Evolutionary conservation across 2,113 vertebrate species (phyloP), one percentile per base, ranked within the genome.

Genomic region (Microcebus murinus): DNA sequence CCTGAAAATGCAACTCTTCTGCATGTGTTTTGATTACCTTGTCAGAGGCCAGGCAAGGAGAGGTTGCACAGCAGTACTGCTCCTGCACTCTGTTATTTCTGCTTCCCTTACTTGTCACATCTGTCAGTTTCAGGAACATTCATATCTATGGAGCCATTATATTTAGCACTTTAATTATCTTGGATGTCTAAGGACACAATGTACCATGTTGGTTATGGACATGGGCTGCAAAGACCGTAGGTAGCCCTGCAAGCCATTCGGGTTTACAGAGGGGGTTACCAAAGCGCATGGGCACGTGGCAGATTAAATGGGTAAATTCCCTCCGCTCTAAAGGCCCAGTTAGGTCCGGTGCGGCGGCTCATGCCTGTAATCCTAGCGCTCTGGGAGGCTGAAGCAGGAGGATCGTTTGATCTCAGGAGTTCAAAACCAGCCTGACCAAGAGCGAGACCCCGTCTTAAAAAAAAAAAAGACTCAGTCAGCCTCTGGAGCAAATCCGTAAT

Each of bases 81-180:
- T 89, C 34, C 68, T 92, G 39, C 29, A 91, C 77, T 82, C 31
- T 95, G 63, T 96, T 96, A 96, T 97, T 97, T 98, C 74, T 83
- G 96, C 94, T 96, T 93, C 94, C 34, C 65, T 90, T 97, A 70
- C 83, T 97, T 96, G 96, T 97, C 96, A 95, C 31, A 95, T 89
- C 79, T 96, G 94, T 96, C 92, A 96, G 42, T 96, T 96, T 97
- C 39, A 93, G 92, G 73, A 89, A 88, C 87, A 92, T 92, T 92
- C 70, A 84, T 95, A 90, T 97, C 84, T 83, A 95, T 87, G 87
- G 92, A 96, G 20, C 82, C 73, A 92, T 91, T 97, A 97, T 94
- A 95, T 97, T 97, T 98, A 95, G 91, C 93, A 55, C 68, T 92
- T 90, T 96, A 96, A 96, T 97, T 97, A 97, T 95, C 79, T 95